Conservation (phyloP, 2,888 invertebrate species). For the Anthrax anthrax region DNA sequence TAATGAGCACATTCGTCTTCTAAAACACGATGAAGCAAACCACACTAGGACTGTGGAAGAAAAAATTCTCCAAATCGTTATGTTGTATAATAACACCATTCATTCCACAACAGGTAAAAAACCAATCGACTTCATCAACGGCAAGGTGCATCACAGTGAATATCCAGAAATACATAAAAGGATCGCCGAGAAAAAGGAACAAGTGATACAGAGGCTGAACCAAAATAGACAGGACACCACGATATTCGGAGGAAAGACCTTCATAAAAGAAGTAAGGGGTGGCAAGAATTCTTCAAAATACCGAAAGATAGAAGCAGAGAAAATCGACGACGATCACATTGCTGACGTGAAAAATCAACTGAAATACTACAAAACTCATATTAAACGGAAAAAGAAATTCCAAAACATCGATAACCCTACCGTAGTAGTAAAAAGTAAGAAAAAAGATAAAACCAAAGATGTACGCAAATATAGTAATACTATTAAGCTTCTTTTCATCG, state of each 20-base stretch:
- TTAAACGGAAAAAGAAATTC: slow-evolving; percentile 2
- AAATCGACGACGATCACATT: slow-evolving; percentile 11
- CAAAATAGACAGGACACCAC: slow-evolving; percentile 3
- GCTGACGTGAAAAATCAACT: slow-evolving; percentile 7
- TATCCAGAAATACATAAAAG: neutral
- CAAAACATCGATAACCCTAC: neutral
- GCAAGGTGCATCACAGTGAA: slow-evolving; percentile 1
- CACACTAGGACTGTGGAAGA: slow-evolving; percentile 13
- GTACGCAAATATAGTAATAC: slow-evolving; percentile 7
- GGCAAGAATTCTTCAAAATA: slow-evolving; percentile 14
- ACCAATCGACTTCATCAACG: slow-evolving; percentile 2
- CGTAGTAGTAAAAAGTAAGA: neutral
- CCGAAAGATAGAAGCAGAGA: slow-evolving; percentile 9
- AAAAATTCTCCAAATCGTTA: slow-evolving; percentile 12
- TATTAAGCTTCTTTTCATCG: neutral
- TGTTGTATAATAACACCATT: slow-evolving; percentile 13
- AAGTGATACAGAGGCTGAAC: slow-evolving; percentile 7
- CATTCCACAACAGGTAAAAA: slow-evolving; percentile 6
- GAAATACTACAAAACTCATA: slow-evolving; percentile 13
- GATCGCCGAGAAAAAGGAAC: slow-evolving; percentile 4
- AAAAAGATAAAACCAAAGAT: no score
- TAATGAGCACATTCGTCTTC: slow-evolving; percentile 13
- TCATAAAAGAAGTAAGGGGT: slow-evolving; percentile 5
- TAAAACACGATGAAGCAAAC: slow-evolving; percentile 1
- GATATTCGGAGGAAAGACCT: neutral